Base-by-base conservation (phyloP, 2,113 vertebrate genomes). In the Gnathonemus longibarbis region DNA sequence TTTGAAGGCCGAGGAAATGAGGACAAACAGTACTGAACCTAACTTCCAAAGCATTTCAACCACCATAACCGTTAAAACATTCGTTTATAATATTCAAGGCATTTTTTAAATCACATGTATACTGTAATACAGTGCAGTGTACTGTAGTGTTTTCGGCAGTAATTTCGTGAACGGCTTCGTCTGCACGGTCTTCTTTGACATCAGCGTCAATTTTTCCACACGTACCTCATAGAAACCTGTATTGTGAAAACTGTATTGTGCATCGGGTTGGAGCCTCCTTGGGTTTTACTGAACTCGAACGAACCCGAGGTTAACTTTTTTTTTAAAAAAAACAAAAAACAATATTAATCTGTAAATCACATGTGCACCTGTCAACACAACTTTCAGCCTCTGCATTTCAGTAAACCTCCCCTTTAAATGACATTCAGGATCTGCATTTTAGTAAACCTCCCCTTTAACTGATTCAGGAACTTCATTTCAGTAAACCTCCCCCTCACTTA, bases 11-110 rank as follows among this genome's bases (percentile, higher is more conserved):
- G 90, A 89, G 45, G 56, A 91, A 77, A 56, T 50, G 39, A 53
- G 15, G 56, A 52, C 70, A 88, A 66, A 80, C 48, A 42, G 45
- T 89, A 66, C 35, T 27, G 39, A 56, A 62, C 24, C 5, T 91
- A 93, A 94, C 91, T 89, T 66, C 87, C 88, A 87, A 90, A 87
- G n/a, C 50, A 46, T 91, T 90, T 85, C 92, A 94, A 88, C 89
- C 90, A 92, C 89, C 92, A 84, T 88, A 91, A 92, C 80, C 91
- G 87, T 91, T 91, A 91, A 94, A 95, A 96, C 95, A 96, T 95
- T 96, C 94, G 94, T 94, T 92, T 87, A 90, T 91, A 92, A 93
- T 91, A 93, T 84, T 84, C 93, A 96, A 96, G 95, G 95, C 95
- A 93, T 93, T 95, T 93, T 89, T 46, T 5, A 90, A 93, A 56